These are phyloP conservation scores for Xestia rhomboidea DNA, from an alignment of 2,888 invertebrate species.

Conservation along the genomic window DNA sequence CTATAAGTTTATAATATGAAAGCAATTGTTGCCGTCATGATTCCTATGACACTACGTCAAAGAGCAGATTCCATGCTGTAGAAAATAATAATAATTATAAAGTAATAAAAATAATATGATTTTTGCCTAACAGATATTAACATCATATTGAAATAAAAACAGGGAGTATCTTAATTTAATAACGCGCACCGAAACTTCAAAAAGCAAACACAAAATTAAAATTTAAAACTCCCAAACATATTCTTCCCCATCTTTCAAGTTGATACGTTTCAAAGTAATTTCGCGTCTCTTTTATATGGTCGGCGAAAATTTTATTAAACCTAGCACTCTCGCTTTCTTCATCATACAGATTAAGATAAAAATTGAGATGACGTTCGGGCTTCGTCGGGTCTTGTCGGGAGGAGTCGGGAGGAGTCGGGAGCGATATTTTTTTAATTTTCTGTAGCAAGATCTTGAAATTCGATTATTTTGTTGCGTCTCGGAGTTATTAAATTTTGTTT, in stretches of 20 bases:
- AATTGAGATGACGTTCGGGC: slow-evolving; percentile 87
- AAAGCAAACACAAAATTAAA: slow-evolving; percentile 46
- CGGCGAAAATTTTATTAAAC: slow-evolving; percentile 81
- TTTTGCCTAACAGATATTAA: not conserved
- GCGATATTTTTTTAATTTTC: slow-evolving; percentile 89
- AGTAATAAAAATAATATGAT: not conserved
- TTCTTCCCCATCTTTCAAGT: slow-evolving; percentile 55
- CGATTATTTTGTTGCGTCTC: slow-evolving; percentile 83
- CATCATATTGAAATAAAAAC: slow-evolving; percentile 6
- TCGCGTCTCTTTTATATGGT: slow-evolving; percentile 70
- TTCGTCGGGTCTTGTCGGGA: slow-evolving; percentile 61
- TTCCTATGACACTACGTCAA: not conserved
- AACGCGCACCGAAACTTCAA: slow-evolving; percentile 12
- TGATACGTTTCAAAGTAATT: slow-evolving; percentile 75
- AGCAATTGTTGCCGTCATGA: not conserved
- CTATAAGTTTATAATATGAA: not conserved
- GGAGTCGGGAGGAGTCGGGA: slow-evolving; percentile 58
- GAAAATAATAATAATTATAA: not conserved
- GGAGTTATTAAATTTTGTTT: slow-evolving; percentile 84
- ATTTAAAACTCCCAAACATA: slow-evolving; percentile 40
- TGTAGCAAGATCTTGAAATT: slow-evolving; percentile 86
- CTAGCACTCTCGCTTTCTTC: slow-evolving; percentile 79
- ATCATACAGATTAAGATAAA: slow-evolving; percentile 88
- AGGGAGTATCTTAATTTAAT: slow-evolving; percentile 25
- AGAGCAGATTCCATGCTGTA: not conserved